Conservation (phyloP, 2,113 vertebrate genomes). For the Emydura subglobosa region DNA sequence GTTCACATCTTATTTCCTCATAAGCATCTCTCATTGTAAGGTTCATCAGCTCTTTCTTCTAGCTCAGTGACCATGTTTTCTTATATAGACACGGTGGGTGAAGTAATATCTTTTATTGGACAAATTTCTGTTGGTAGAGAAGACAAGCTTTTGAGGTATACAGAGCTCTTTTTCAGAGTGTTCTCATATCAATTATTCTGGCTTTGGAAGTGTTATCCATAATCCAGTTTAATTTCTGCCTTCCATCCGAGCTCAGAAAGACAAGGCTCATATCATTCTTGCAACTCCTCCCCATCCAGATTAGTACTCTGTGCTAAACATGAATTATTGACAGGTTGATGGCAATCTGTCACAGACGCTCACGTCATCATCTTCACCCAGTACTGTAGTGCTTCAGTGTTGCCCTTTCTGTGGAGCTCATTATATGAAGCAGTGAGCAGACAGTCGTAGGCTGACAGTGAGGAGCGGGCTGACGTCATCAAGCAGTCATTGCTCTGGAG, state of each 20-base stretch:
- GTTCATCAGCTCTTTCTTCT: too few species aligned
- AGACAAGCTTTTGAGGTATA: neutral
- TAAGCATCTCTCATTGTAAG: too few species aligned
- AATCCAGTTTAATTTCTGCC: neutral
- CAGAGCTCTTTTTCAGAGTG: neutral
- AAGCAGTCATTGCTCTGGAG: neutral
- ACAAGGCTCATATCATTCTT: neutral
- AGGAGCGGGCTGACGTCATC: neutral
- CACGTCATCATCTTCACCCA: neutral
- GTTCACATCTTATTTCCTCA: neutral
- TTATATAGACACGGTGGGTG: neutral
- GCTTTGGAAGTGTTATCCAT: neutral
- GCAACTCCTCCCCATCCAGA: neutral
- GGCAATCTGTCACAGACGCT: neutral
- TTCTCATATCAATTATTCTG: neutral
- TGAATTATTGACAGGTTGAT: neutral
- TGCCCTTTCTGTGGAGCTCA: neutral
- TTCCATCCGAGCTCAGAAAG: neutral
- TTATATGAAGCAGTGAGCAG: neutral
- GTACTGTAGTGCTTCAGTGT: neutral
- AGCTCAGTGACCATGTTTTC: neutral
- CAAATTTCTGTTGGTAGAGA: neutral
- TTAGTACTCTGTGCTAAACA: neutral
- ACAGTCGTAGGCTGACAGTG: neutral
- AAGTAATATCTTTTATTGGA: neutral